Conservation (phyloP, 2,888 invertebrate species). For the Drosophila falleni region DNA sequence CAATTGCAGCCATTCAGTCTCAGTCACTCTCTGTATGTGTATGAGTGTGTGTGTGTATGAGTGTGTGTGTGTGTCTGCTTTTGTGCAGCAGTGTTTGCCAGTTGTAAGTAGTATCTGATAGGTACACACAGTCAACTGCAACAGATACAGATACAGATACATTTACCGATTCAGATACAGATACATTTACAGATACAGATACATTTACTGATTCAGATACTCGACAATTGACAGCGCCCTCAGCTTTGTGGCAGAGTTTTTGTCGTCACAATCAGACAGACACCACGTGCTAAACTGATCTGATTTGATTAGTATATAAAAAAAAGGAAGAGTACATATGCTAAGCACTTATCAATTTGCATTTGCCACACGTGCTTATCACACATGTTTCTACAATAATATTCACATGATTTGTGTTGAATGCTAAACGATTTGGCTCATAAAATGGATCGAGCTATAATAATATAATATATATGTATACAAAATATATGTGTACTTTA, state of each 20-base stretch:
- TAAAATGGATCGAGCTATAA: slow-evolving; percentile 31
- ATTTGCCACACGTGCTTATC: slow-evolving; percentile 23
- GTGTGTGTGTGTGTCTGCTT: slow-evolving; percentile 37
- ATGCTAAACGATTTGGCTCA: slow-evolving; percentile 34
- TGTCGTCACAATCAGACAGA: slow-evolving; percentile 19
- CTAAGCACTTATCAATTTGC: slow-evolving; percentile 7
- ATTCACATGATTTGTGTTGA: slow-evolving; percentile 40
- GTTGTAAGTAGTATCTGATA: slow-evolving; percentile 66
- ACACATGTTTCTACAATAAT: slow-evolving; percentile 18
- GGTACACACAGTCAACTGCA: slow-evolving; percentile 36
- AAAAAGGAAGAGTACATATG: background rate
- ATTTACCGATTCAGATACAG: slow-evolving; percentile 12
- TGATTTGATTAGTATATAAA: background rate
- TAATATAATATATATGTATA: slow-evolving; percentile 20
- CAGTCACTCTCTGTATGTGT: background rate
- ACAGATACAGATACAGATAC: background rate
- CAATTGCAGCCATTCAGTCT: slow-evolving; percentile 64
- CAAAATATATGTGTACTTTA: background rate
- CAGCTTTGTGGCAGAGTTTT: slow-evolving; percentile 16
- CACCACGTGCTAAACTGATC: slow-evolving; percentile 20
- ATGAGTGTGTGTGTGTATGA: slow-evolving; percentile 8
- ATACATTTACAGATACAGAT: background rate
- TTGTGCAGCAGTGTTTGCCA: slow-evolving; percentile 44
- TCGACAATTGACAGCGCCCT: slow-evolving; percentile 12
- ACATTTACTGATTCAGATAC: slow-evolving; percentile 11